Percentiles rank a stretch among this genome's conserved stretches.
These are phyloP conservation scores for Ciona savignyi DNA, from an alignment of 23 tunicate genomes.

Conservation along the genomic window DNA sequence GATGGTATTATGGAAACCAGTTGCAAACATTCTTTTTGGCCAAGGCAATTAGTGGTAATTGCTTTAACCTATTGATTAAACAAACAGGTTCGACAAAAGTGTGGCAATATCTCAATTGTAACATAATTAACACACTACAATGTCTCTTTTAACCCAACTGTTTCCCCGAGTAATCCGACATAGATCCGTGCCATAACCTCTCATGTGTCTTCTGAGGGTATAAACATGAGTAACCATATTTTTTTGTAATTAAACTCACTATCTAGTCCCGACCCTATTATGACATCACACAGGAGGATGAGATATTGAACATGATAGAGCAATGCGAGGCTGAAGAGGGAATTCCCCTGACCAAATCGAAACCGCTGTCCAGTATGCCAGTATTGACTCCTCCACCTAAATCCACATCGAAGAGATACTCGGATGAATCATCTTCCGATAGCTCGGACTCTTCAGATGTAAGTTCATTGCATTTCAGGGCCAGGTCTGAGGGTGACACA, in stretches of 20 bases:
- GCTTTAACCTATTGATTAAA: no score
- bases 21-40: no score
- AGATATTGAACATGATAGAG: conserved; percentile 49
- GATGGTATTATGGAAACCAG: no score
- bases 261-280: not conserved
- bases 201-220: no score
- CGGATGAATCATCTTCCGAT: conserved; percentile 8
- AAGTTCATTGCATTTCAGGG: not conserved
- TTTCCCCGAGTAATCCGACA: no score
- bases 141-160: no score
- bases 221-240: no score
- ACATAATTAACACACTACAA: no score
- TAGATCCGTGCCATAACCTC: no score
- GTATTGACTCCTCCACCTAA: conserved; percentile 34
- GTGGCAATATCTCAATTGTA: no score
- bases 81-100: no score
- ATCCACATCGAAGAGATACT: conserved; percentile 11
- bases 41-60: no score
- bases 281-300: conserved; percentile 51
- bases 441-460: conserved; percentile 34
- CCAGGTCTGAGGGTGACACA: not conserved
- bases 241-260: not conserved
- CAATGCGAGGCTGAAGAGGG: conserved; percentile 78
- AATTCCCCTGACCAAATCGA: conserved; percentile 3
- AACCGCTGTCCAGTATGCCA: conserved; percentile 72